These are phyloP conservation scores for Rutilus rutilus DNA, from an alignment of 2,113 vertebrate genomes.

Conservation along the genomic window DNA sequence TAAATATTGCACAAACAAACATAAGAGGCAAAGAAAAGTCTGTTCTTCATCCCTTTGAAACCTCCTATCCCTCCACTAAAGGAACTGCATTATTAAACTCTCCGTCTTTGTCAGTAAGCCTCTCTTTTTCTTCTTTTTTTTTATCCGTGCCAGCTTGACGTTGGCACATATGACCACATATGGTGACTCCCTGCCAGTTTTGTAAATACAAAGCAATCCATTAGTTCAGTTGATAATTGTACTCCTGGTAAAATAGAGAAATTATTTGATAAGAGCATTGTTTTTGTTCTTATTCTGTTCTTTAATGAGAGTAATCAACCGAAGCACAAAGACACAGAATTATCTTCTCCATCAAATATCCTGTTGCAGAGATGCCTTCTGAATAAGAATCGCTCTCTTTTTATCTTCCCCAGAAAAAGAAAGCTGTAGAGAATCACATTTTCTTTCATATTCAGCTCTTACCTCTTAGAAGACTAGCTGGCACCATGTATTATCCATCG, in stretches of 20 bases:
- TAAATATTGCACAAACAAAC: constrained; percentile 41
- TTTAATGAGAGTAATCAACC: constrained; percentile 35
- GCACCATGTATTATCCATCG: constrained; percentile 20
- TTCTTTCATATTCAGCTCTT: constrained; percentile 32
- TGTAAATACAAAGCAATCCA: constrained; percentile 39
- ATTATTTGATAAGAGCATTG: not conserved
- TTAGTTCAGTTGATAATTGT: constrained; percentile 35
- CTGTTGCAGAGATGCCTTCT: constrained; percentile 5
- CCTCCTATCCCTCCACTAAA: constrained; percentile 6
- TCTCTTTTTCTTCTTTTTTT: not conserved
- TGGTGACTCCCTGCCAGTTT: not conserved
- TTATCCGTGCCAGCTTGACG: constrained; percentile 14
- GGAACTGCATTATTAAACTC: constrained; percentile 37
- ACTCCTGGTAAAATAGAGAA: constrained; percentile 12
- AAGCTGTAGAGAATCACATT: constrained; percentile 24
- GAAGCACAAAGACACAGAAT: constrained; percentile 5
- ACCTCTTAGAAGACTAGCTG: constrained; percentile 34
- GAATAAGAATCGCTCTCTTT: constrained; percentile 3
- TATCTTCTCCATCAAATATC: constrained; percentile 46
- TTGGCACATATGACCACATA: not conserved
- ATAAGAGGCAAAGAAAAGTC: constrained; percentile 18
- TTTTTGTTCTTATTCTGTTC: constrained; percentile 23
- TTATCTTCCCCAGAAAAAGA: constrained; percentile 3
- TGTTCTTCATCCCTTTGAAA: constrained; percentile 31
- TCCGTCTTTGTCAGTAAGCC: constrained; percentile 15